phyloP scores from a whole-genome alignment of 2,888 invertebrate genomes.

The Pyrocoelia pectoralis region DNA sequence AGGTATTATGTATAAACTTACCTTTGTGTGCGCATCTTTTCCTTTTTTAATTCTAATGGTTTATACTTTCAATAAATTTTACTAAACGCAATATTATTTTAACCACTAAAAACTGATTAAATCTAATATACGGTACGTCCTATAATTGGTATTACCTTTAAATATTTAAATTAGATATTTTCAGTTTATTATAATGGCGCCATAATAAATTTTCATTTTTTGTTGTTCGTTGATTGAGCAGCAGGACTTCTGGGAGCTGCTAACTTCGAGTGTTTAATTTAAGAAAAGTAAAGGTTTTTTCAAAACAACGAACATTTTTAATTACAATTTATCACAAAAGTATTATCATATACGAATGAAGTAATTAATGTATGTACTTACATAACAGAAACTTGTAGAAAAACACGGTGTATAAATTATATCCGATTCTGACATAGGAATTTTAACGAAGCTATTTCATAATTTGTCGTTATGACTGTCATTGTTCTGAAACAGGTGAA shows the following conservation, averaged over 20 bases:
- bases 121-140: conserved; percentile 11
- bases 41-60: not conserved
- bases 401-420: conserved; percentile 51
- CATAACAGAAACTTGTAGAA: conserved; percentile 40
- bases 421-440: conserved; percentile 52
- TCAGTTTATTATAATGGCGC: conserved; percentile 18
- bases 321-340: conserved; percentile 36
- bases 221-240: conserved; percentile 3
- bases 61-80: not conserved
- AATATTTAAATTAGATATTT: conserved; percentile 17
- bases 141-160: conserved; percentile 14
- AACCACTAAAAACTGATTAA: conserved; percentile 2
- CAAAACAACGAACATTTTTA: conserved; percentile 25
- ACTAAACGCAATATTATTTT: conserved; percentile 2
- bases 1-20: not conserved
- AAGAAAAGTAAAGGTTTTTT: conserved; percentile 16
- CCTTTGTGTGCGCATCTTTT: no score
- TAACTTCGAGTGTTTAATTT: not conserved
- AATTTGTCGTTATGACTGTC: conserved; percentile 56
- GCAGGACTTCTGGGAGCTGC: conserved; percentile 15
- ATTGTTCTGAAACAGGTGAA: conserved; percentile 50
- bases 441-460: conserved; percentile 57
- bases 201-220: conserved; percentile 14
- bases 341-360: conserved; percentile 38
- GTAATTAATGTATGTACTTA: conserved; percentile 45